Conservation (phyloP, 1,140 invertebrate genomes). For the Heliconius himera region DNA sequence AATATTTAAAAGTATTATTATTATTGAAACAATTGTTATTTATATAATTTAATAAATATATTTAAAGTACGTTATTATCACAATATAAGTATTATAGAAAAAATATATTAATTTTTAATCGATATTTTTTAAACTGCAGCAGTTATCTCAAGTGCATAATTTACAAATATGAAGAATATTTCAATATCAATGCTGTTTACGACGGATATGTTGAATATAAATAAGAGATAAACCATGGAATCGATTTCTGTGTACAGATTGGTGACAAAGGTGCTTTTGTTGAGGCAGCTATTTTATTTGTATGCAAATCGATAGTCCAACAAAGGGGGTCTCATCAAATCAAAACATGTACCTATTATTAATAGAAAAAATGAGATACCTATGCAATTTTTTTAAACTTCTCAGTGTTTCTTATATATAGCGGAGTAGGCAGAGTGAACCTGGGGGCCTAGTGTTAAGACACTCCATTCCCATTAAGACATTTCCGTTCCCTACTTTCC, state of each 20-base stretch:
- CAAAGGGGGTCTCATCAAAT: conserved; percentile 46
- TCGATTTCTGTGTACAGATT: conserved; percentile 64
- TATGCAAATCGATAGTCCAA: conserved; percentile 71
- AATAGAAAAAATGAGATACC: neutral
- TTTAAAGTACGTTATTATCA: too few relatives aligned
- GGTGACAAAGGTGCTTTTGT: conserved; percentile 73
- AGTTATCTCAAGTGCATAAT: neutral
- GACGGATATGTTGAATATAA: conserved; percentile 76
- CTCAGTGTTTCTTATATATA: too few relatives aligned
- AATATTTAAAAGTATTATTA: too few relatives aligned
- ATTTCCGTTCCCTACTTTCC: too few relatives aligned
- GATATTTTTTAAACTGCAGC: too few relatives aligned
- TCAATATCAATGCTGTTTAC: conserved; percentile 74
- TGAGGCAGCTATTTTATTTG: conserved; percentile 76
- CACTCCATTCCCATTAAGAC: too few relatives aligned
- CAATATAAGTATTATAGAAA: too few relatives aligned
- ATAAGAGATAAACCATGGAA: conserved; percentile 75
- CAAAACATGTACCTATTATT: conserved; percentile 36
- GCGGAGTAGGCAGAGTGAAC: too few relatives aligned
- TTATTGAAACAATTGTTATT: too few relatives aligned
- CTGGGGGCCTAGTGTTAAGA: too few relatives aligned
- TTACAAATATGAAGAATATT: conserved; percentile 46
- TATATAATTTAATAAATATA: too few relatives aligned
- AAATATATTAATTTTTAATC: too few relatives aligned
- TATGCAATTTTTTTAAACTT: neutral